phyloP scores from a whole-genome alignment of 2,888 invertebrate genomes.

The Resseliella maxima region DNA sequence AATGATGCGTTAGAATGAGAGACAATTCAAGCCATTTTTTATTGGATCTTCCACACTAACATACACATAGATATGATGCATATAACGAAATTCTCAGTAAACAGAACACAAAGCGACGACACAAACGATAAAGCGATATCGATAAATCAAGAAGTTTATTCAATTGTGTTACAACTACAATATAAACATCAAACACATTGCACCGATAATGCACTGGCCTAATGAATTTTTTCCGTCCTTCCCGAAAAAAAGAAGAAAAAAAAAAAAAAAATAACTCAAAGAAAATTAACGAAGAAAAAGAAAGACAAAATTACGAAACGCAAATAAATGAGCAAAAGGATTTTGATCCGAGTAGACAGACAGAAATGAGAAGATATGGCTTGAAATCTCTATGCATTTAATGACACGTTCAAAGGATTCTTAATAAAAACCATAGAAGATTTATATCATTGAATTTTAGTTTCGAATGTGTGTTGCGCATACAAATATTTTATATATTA shows the following conservation, averaged over 20 bases:
- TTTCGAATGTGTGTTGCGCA: background rate
- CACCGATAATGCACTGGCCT: constrained; percentile 31
- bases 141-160: constrained; percentile 54
- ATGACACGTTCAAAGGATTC: constrained; percentile 49
- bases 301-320: background rate
- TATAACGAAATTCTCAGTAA: constrained; percentile 36
- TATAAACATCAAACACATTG: constrained; percentile 53
- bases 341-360: constrained; percentile 7
- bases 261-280: background rate
- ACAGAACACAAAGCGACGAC: constrained; percentile 2
- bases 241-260: background rate
- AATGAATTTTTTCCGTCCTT: constrained; percentile 51
- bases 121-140: constrained; percentile 43
- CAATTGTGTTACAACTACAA: constrained; percentile 55
- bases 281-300: background rate
- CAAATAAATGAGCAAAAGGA: background rate
- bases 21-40: too few relatives aligned
- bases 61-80: background rate
- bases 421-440: constrained; percentile 17
- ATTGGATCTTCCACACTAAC: too few relatives aligned
- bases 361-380: background rate
- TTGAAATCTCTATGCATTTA: background rate
- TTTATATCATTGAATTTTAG: constrained; percentile 6
- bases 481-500: too few relatives aligned
- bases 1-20: background rate